A percentile compares a stretch with the other conserved stretches of the same genome.
These are phyloP conservation scores for Rattus rattus DNA, from an alignment of 2,113 vertebrate species.

Conservation along the genomic window DNA sequence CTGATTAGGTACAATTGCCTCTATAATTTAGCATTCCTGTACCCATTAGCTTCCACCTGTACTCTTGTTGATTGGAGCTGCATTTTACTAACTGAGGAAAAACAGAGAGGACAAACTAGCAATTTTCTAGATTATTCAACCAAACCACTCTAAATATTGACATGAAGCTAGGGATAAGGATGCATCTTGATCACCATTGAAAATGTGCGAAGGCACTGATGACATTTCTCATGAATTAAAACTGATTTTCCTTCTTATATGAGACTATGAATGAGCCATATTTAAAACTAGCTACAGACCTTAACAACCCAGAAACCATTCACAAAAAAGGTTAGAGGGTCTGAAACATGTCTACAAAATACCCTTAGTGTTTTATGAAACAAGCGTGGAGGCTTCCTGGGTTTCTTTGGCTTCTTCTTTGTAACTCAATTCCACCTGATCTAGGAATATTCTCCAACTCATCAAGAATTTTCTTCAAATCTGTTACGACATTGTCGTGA, in stretches of 20 bases:
- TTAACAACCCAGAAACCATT: slow-evolving; percentile 48
- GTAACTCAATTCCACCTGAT: slow-evolving; percentile 98
- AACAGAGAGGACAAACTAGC: background rate
- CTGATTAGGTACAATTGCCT: background rate
- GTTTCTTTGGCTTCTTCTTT: slow-evolving; percentile 97
- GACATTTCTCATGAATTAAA: background rate
- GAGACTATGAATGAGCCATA: background rate
- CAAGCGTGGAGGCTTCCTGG: slow-evolving; percentile 89
- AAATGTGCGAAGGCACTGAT: slow-evolving; percentile 18
- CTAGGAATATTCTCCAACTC: slow-evolving; percentile 98
- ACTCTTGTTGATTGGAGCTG: background rate
- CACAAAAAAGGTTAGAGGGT: background rate
- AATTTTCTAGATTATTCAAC: slow-evolving; percentile 21
- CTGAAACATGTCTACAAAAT: slow-evolving; percentile 31
- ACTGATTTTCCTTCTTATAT: too few relatives aligned
- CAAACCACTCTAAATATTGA: background rate
- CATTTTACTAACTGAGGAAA: background rate
- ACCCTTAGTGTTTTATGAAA: background rate
- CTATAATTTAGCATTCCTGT: background rate
- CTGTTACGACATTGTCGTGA: slow-evolving; percentile 98
- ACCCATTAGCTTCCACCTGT: background rate
- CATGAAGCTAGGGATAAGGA: background rate
- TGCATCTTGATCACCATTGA: background rate
- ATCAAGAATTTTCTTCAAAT: slow-evolving; percentile 97
- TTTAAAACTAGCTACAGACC: slow-evolving; percentile 33